These are phyloP conservation scores for Lates calcarifer DNA, from an alignment of 2,113 vertebrate genomes.

Conservation along the genomic window DNA sequence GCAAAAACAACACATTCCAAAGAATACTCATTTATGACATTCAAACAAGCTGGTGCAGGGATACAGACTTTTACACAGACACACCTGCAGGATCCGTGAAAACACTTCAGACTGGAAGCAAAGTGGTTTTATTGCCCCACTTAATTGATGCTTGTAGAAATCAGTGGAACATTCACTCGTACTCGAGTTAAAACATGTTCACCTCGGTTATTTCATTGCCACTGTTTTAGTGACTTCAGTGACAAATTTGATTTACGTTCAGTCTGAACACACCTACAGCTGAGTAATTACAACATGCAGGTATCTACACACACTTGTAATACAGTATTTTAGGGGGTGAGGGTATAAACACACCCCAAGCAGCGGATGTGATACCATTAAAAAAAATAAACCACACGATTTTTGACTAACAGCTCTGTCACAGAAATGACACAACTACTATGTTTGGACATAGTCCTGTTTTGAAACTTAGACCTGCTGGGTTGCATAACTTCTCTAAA, in stretches of 20 bases:
- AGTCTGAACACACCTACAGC: constrained; percentile 11
- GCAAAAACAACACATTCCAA: background rate
- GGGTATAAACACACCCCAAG: background rate
- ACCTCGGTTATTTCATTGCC: background rate
- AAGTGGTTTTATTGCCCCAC: no score
- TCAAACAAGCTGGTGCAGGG: background rate
- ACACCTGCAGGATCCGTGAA: background rate
- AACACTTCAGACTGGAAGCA: background rate
- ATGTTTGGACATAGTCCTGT: constrained; percentile 53
- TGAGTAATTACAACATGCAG: constrained; percentile 17
- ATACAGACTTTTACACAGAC: background rate
- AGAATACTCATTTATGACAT: background rate
- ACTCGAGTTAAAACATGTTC: constrained; percentile 17
- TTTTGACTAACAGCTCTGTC: background rate
- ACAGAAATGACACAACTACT: constrained; percentile 32
- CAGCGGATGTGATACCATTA: background rate
- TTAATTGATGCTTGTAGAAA: no score
- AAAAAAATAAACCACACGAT: background rate
- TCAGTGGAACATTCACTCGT: background rate
- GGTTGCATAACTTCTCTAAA: constrained; percentile 65
- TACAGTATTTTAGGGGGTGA: background rate
- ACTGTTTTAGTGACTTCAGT: background rate
- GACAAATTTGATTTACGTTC: background rate
- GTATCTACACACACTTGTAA: background rate
- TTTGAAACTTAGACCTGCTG: constrained; percentile 40